Base-by-base conservation (phyloP, 2,888 invertebrate species). In the Caenorhabditis parvicauda region DNA sequence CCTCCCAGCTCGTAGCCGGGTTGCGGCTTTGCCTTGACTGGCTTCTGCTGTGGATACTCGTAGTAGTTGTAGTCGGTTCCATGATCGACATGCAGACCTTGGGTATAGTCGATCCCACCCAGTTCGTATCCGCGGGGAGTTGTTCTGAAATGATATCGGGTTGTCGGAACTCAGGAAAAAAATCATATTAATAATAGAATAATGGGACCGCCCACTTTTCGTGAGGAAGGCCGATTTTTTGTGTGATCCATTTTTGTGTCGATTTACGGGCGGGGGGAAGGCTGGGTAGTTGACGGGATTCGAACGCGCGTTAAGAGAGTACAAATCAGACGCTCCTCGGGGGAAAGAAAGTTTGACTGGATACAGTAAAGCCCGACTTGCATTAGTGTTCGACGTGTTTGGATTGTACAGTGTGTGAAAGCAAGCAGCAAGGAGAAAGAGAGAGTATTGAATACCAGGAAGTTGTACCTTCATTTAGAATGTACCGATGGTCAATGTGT, bases 41-140 rank as follows among this genome's bases (percentile, higher is more conserved):
- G 59, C 43, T 65, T 63, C 42, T 64, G 43, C 14, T 37, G 42
- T 14, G 56, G 59, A 24, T 67, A 59, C 19, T 54, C 51, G 32
- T 65, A 61, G 38, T 64, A 66, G 39, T 59, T 59, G 35, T 64
- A 61, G 43, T 64, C 64, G 27, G 57, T 54, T 27, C 57, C 69
- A 24, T 64, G 57, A 48, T 70, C 70, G 28, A 70, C 54, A 29
- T 62, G 65, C 6, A 65, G n/a, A 21, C 67, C 70, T 19, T 50
- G 47, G 12, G 67, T 66, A 49, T 56, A 72, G 49, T 70, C 72
- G 39, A 69, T 59, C 43, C 72, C 72, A 29, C 72, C 72, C 22
- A 64, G 51, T 28, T 72, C 70, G 43, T 72, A 72, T 9, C 70
- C 59, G 6, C 56, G 41, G 1, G 54, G 38, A 6, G 4, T 12